Conservation (phyloP, 2,113 vertebrate genomes). For the Sinocyclocheilus maitianheensis region DNA sequence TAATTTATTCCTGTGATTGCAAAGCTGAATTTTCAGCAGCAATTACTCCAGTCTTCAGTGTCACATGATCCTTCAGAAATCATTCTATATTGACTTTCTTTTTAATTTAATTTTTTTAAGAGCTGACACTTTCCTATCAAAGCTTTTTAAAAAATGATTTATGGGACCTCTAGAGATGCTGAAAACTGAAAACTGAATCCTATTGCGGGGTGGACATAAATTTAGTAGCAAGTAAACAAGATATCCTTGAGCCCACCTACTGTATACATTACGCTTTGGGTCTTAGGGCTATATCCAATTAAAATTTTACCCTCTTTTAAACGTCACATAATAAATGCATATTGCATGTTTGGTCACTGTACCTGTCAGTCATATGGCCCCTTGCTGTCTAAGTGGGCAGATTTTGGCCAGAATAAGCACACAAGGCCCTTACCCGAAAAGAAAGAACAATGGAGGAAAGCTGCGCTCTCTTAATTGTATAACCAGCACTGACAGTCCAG, state of each 20-base stretch:
- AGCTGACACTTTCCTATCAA: not conserved
- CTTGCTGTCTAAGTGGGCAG: not conserved
- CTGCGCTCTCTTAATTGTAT: not conserved
- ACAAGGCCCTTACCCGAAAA: not conserved
- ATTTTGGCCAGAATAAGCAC: not conserved
- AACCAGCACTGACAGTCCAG: slow-evolving; percentile 18
- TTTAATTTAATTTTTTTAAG: not conserved
- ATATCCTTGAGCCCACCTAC: slow-evolving; percentile 3
- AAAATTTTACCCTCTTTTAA: not conserved
- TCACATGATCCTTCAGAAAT: too few species aligned
- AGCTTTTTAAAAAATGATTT: too few species aligned
- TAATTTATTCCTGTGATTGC: too few species aligned
- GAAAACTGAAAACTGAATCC: not conserved
- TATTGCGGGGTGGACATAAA: not conserved
- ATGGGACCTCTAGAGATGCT: not conserved
- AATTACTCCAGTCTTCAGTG: too few species aligned
- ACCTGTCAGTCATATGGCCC: not conserved
- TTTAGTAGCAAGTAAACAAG: slow-evolving; percentile 15
- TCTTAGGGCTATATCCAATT: not conserved
- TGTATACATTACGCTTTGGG: not conserved
- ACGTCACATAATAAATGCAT: not conserved
- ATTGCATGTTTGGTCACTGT: not conserved
- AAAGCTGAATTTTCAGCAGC: too few species aligned
- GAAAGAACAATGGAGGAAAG: not conserved
- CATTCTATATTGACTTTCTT: too few species aligned